Evolutionary conservation across 2,113 vertebrate species (phyloP), one percentile per base, ranked within the genome.

Genomic region (Illadopsis cleaveri): DNA sequence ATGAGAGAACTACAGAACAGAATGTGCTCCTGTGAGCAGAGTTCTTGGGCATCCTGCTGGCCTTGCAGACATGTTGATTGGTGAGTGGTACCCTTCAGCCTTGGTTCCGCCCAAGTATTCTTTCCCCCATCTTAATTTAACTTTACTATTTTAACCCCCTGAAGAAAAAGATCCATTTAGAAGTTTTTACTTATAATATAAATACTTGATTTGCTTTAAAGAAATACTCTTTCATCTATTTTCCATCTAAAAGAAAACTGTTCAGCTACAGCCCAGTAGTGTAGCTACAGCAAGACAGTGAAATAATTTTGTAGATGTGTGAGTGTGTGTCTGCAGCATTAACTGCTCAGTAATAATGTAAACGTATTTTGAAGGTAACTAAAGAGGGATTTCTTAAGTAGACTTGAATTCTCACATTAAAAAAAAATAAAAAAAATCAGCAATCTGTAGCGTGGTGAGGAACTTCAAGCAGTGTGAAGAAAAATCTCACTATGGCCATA

Each of bases 161-260:
- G 35, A 42, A 31, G 47, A 66, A 82, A 81, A 83, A 70, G 11
- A 79, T 73, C 72, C 15, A 35, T 78, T 93, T 62, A 66, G 33
- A 96, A 87, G 68, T 35, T 94, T 96, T 88, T 56, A 40, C 25
- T 89, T 86, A 27, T 25, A 89, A 84, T 90, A 82, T 35, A 44
- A 53, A 45, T 64, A 92, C 35, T 93, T 48, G 6, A 66, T 94
- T 87, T 79, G 1, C 58, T 94, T 83, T 84, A 80, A 84, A 81
- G 66, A 72, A 76, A 85, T 88, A 77, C 24, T 65, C 9, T 73
- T 95, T 33, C 25, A 61, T 92, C 62, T 89, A 28, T 91, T 97
- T 93, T 85, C 50, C 37, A 25, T 94, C 90, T 85, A 17, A 22
- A 81, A 80, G 35, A 76, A 84, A 70, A 25, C 28, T 54, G 15